Evolutionary conservation across 2,888 invertebrate genomes (phyloP).

Genomic region (Philonicus albiceps): DNA sequence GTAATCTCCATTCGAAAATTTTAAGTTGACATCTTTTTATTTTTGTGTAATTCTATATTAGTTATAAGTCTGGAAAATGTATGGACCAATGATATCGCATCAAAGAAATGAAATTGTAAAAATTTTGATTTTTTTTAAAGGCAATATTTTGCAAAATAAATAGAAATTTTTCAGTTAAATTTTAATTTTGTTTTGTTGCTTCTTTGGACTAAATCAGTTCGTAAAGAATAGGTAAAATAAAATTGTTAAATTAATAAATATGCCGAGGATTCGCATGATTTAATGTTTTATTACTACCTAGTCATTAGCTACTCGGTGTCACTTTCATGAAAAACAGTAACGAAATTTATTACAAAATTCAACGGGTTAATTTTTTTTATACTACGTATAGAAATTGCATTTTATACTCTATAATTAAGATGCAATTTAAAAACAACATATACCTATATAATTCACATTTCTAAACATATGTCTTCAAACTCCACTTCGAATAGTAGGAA

Average conservation of each 20-base stretch:
- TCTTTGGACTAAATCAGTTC: not conserved
- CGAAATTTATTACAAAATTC: not conserved
- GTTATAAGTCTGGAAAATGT: not conserved
- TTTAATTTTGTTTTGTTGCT: not conserved
- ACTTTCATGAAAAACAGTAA: not conserved
- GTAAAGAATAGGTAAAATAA: not conserved
- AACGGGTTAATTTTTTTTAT: not conserved
- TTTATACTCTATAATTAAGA: not conserved
- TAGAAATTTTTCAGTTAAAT: not conserved
- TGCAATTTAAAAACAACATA: not conserved
- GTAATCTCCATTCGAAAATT: not conserved
- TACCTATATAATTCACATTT: not conserved
- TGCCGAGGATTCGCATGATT: not conserved
- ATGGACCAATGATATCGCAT: not conserved
- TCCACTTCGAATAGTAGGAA: too few relatives aligned
- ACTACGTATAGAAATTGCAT: not conserved
- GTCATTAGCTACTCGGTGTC: too few relatives aligned
- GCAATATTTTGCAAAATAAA: not conserved
- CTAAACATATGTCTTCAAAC: too few relatives aligned
- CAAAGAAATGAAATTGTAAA: not conserved
- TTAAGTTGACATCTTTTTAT: too few relatives aligned
- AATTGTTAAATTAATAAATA: not conserved
- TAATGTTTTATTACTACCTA: not conserved
- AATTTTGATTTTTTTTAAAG: not conserved
- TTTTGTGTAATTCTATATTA: not conserved